These are phyloP conservation scores for Ceratitis capitata DNA, from an alignment of 1,140 invertebrate genomes.

Conservation along the genomic window DNA sequence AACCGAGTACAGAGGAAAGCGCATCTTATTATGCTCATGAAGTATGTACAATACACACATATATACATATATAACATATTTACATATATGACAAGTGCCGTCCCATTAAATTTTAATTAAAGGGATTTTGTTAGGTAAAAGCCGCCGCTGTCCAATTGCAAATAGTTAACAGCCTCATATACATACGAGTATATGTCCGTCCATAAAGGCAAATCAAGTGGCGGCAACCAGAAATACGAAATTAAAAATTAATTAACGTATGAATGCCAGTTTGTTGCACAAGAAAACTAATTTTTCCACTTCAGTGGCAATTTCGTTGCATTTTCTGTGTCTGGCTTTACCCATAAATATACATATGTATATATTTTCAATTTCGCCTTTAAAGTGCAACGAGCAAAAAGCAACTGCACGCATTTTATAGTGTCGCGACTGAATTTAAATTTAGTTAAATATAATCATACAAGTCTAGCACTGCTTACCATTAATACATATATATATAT, in stretches of 20 bases:
- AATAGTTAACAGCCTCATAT: neutral
- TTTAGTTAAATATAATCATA: conserved; percentile 1
- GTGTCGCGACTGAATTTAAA: neutral
- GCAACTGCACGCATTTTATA: neutral
- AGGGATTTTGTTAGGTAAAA: neutral
- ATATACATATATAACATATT: too few relatives aligned
- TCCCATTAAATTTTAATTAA: conserved; percentile 10
- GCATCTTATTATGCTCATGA: too few relatives aligned
- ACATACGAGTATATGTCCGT: neutral
- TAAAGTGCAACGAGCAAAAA: conserved; percentile 1
- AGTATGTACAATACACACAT: too few relatives aligned
- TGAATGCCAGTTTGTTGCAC: neutral
- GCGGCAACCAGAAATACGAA: neutral
- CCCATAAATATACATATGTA: too few relatives aligned
- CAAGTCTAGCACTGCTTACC: neutral
- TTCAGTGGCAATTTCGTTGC: neutral
- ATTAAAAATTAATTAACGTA: conserved; percentile 26
- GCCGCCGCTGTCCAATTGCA: neutral
- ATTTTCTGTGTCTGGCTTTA: conserved; percentile 2
- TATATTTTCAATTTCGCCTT: neutral
- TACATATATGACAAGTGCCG: too few relatives aligned
- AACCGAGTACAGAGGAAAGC: too few relatives aligned
- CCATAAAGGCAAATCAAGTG: neutral
- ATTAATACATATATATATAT: neutral
- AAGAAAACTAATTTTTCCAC: neutral